Conservation (phyloP, 2,888 invertebrate species). For the Parapristionchus giblindavisi region DNA sequence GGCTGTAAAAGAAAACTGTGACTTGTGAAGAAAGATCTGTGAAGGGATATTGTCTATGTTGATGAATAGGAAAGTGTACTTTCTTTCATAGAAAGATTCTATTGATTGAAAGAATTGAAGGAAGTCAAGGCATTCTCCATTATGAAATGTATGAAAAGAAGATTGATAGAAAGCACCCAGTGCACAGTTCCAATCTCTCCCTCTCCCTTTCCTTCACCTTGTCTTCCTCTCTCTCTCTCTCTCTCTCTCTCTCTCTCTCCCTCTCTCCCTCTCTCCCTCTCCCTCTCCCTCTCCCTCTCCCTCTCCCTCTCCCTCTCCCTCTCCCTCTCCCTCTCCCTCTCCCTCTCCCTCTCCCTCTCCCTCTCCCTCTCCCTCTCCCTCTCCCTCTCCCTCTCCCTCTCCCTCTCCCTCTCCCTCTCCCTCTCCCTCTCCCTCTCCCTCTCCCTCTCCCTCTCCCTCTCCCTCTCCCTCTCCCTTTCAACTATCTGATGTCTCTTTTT, state of each 20-base stretch:
- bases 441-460: not conserved
- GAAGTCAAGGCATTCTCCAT: too few relatives aligned
- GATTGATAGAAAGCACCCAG: too few relatives aligned
- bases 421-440: not conserved
- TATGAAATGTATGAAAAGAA: too few relatives aligned
- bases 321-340: not conserved
- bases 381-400: not conserved
- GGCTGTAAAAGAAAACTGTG: too few relatives aligned
- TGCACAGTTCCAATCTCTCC: too few relatives aligned
- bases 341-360: not conserved
- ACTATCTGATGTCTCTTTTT: constrained; percentile 8
- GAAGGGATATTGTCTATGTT: too few relatives aligned
- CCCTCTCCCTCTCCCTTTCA: not conserved
- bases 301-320: not conserved
- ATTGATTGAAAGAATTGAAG: too few relatives aligned
- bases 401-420: not conserved
- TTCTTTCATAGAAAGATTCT: too few relatives aligned
- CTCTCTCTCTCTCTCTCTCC: constrained; percentile 82
- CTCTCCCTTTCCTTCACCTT: not conserved
- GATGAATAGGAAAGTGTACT: too few relatives aligned
- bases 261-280: constrained; percentile 79
- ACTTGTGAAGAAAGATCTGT: too few relatives aligned
- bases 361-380: not conserved
- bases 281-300: not conserved
- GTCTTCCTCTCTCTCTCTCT: constrained; percentile 71